A percentile compares a stretch with the other conserved stretches of the same genome.
Conservation (phyloP, 2,888 invertebrate genomes). For the Allacma fusca region DNA sequence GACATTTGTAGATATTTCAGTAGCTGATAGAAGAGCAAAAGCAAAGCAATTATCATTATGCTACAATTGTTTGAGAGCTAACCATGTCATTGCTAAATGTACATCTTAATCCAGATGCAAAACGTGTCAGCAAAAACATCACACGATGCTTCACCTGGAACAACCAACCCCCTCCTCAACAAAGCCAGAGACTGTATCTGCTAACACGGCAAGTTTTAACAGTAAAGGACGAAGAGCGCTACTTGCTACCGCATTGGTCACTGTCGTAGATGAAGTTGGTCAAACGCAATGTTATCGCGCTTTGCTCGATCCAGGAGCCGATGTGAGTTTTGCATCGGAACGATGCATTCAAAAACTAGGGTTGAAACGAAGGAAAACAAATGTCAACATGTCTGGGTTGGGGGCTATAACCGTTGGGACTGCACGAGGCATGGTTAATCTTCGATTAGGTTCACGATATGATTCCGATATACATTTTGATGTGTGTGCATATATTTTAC, state of each 20-base stretch:
- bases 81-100: too few species aligned
- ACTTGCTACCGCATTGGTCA: slow-evolving; percentile 19
- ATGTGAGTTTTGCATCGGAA: slow-evolving; percentile 29
- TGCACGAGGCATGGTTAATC: background rate
- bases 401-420: background rate
- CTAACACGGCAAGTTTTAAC: background rate
- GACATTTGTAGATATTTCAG: too few species aligned
- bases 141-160: background rate
- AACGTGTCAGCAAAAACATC: slow-evolving; percentile 19
- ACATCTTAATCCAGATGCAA: background rate
- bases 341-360: background rate
- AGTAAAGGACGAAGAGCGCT: background rate
- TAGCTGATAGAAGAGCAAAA: too few species aligned
- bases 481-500: too few species aligned
- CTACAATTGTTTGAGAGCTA: too few species aligned
- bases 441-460: too few species aligned
- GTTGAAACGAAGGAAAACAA: background rate
- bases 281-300: background rate
- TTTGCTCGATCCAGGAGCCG: slow-evolving; percentile 37
- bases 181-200: background rate
- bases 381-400: slow-evolving; percentile 3
- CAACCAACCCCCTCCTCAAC: background rate
- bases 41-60: too few species aligned
- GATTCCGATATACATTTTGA: too few species aligned
- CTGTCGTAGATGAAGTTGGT: background rate